Percentiles rank a stretch among this genome's conserved stretches.
phyloP scores from a whole-genome alignment of 2,888 invertebrate genomes.

The Subacronicta megacephala region DNA sequence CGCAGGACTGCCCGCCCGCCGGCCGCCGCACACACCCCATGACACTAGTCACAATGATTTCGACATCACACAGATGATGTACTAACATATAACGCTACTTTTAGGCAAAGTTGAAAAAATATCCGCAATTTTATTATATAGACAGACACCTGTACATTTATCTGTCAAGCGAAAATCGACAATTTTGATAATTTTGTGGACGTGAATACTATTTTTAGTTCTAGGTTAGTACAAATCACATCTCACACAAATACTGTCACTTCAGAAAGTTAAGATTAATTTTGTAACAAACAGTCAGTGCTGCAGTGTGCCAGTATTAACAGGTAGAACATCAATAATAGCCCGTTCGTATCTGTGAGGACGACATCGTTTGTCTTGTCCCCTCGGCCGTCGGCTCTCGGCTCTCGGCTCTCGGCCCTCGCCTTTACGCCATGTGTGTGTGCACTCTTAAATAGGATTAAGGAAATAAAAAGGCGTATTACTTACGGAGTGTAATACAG shows the following conservation, averaged over 20 bases:
- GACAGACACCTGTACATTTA: too few relatives aligned
- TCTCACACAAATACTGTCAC: too few relatives aligned
- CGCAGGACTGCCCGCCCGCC: constrained; percentile 5
- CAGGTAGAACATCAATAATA: constrained; percentile 44
- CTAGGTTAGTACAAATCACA: too few relatives aligned
- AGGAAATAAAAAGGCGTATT: constrained; percentile 48
- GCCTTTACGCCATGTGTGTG: constrained; percentile 36
- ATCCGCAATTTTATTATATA: constrained; percentile 1
- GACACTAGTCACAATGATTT: background rate
- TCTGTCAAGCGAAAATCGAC: too few relatives aligned
- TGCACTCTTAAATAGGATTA: constrained; percentile 55
- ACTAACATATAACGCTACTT: constrained; percentile 1
- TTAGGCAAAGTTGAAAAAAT: background rate
- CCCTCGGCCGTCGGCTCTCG: constrained; percentile 17
- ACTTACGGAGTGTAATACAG: constrained; percentile 48
- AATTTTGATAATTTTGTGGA: too few relatives aligned
- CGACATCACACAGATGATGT: constrained; percentile 6
- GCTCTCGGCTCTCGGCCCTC: constrained; percentile 9
- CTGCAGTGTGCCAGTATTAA: background rate
- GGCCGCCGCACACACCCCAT: background rate
- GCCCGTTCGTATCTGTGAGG: constrained; percentile 34
- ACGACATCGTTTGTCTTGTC: constrained; percentile 55
- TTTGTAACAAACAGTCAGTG: constrained; percentile 1
- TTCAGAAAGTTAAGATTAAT: background rate
- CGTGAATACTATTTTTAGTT: too few relatives aligned